Percentiles rank a stretch among this genome's conserved stretches.
Conservation (phyloP, 2,888 invertebrate genomes). For the Drosophila siamana region DNA sequence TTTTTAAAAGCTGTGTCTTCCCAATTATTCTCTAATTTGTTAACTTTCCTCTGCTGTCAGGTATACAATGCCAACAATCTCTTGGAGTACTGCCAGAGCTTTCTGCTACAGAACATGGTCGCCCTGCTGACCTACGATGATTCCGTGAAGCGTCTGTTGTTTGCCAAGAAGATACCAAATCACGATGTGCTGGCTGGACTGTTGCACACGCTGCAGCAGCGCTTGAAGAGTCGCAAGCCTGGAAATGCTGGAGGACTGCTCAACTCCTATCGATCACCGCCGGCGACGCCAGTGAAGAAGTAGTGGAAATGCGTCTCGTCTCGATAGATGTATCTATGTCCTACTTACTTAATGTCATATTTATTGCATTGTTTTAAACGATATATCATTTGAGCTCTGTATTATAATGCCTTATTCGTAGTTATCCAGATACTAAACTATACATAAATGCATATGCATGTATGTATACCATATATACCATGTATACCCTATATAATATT, state of each 20-base stretch:
- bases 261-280: slow-evolving; percentile 81
- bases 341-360: slow-evolving; percentile 56
- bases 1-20: no score
- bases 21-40: neutral
- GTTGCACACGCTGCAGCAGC: slow-evolving; percentile 91
- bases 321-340: slow-evolving; percentile 5
- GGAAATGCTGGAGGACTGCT: slow-evolving; percentile 57
- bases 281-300: slow-evolving; percentile 70
- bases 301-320: slow-evolving; percentile 23
- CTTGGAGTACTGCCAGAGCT: slow-evolving; percentile 95
- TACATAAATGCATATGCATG: neutral
- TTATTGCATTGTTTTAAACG: slow-evolving; percentile 74
- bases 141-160: slow-evolving; percentile 93
- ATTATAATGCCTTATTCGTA: slow-evolving; percentile 58
- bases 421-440: neutral
- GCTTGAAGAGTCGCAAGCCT: slow-evolving; percentile 89
- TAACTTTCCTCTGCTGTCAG: slow-evolving; percentile 83
- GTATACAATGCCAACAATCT: slow-evolving; percentile 95
- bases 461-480: neutral
- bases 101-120: slow-evolving; percentile 96
- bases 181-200: slow-evolving; percentile 95
- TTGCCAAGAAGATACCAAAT: slow-evolving; percentile 95
- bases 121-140: slow-evolving; percentile 96
- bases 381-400: slow-evolving; percentile 57
- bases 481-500: slow-evolving; percentile 18